Base-by-base conservation (phyloP, 2,113 vertebrate species). In the Thinocorus orbignyianus region DNA sequence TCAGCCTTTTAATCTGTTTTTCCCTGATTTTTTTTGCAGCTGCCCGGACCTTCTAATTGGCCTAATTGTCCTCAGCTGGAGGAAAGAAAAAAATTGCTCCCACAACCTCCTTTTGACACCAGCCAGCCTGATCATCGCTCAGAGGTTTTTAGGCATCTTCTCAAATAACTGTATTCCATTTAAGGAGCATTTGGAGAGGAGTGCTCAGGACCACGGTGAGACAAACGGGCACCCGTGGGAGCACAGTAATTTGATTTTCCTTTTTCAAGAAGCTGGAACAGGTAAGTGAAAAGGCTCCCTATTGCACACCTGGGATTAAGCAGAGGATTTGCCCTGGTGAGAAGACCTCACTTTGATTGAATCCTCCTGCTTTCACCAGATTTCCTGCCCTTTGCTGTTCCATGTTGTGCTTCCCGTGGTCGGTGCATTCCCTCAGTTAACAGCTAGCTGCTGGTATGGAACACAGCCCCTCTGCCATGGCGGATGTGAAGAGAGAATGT, bases 21-120 rank as follows among this genome's bases (percentile, higher is more conserved):
- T 96, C 72, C 87, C 93, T 90, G 91, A 37, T 60, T 80, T 46
- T 46, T 35, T 23, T 54, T 61, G 46, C 48, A 86, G 26, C 90
- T 88, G 23, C 88, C 64, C 74, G 60, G 69, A 86, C 84, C 60
- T 90, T 76, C 92, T 82, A 48, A 65, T 74, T 81, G 90, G 57
- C 54, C 77, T 94, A 91, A 93, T 83, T 79, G 93, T 69, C 80
- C 82, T 94, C 94, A 91, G 86, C 72, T 90, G 79, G 57, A 46
- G 46, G 20, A 46, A 46, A 46, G 46, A 46, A 46, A 39, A 18
- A 82, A 44, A 9, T 18, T 87, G 33, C 26, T 44, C 4, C 72
- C 44, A 71, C 81, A 91, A 46, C 30, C 78, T 55, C 72, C 39
- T 3, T 88, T 35, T 84, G 62, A 72, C 49, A 55, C 52, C 81